phyloP scores from a whole-genome alignment of 2,888 invertebrate species.

The Sinelater perroti region DNA sequence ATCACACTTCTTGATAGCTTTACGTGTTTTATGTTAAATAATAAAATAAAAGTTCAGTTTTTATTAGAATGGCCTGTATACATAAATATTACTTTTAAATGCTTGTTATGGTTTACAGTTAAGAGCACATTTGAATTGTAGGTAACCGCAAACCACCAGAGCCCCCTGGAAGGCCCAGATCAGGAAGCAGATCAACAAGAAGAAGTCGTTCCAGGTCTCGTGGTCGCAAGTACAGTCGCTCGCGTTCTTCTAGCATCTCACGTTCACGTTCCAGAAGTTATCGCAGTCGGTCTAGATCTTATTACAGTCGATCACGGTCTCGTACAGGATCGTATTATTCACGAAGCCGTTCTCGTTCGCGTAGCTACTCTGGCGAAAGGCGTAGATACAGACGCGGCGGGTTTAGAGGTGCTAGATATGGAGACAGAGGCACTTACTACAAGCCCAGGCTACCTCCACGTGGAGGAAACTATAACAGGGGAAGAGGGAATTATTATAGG shows the following conservation, averaged over 20 bases:
- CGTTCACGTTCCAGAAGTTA: constrained; percentile 61
- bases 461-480: constrained; percentile 57
- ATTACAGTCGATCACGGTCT: constrained; percentile 65
- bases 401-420: constrained; percentile 60
- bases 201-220: constrained; percentile 73
- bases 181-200: constrained; percentile 68
- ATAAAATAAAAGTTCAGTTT: no score
- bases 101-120: no score
- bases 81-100: no score
- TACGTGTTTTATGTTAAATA: no score
- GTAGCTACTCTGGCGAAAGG: constrained; percentile 67
- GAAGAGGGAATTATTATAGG: constrained; percentile 55
- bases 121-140: no score
- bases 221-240: constrained; percentile 59
- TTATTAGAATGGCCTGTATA: no score
- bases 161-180: constrained; percentile 61
- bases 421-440: constrained; percentile 81
- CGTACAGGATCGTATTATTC: constrained; percentile 65
- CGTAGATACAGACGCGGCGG: constrained; percentile 62
- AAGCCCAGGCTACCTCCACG: constrained; percentile 77
- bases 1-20: no score
- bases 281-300: constrained; percentile 68
- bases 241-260: constrained; percentile 61
- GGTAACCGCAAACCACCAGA: constrained; percentile 58
- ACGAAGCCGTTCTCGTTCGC: constrained; percentile 66